Conservation (phyloP, 2,888 invertebrate species). For the Leptinotarsa juncta region DNA sequence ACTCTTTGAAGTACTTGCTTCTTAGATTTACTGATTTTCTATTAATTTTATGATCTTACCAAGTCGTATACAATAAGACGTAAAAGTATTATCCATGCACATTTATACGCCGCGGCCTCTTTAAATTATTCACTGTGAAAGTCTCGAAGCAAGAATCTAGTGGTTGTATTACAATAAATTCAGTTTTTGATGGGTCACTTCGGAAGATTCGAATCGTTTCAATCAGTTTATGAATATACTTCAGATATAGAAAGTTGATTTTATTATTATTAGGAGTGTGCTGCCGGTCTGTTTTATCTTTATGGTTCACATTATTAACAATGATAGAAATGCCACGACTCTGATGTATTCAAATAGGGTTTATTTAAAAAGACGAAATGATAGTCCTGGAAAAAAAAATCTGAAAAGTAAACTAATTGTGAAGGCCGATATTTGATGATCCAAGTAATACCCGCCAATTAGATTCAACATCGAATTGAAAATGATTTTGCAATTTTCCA, state of each 20-base stretch:
- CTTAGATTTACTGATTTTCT: slow-evolving; percentile 8
- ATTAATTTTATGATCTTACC: slow-evolving; percentile 14
- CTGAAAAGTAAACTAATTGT: too few species aligned
- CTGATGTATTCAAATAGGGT: too few species aligned
- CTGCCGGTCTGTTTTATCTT: slow-evolving; percentile 19
- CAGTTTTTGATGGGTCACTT: slow-evolving; percentile 40
- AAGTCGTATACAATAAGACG: slow-evolving; percentile 12
- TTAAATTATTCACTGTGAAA: slow-evolving; percentile 41
- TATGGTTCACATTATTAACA: background rate
- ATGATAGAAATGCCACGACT: slow-evolving; percentile 5
- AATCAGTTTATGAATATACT: slow-evolving; percentile 36
- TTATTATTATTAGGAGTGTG: slow-evolving; percentile 38
- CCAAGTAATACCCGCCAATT: too few species aligned
- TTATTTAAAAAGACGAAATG: too few species aligned
- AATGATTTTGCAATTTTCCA: too few species aligned
- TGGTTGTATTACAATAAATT: slow-evolving; percentile 41
- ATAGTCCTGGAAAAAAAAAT: too few species aligned
- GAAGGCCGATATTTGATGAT: too few species aligned
- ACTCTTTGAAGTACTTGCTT: background rate
- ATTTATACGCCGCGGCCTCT: slow-evolving; percentile 33
- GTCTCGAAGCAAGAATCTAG: slow-evolving; percentile 33
- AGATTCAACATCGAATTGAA: too few species aligned
- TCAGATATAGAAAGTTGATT: slow-evolving; percentile 40
- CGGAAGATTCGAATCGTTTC: slow-evolving; percentile 34
- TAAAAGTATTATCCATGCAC: slow-evolving; percentile 30